phyloP scores from a whole-genome alignment of 2,113 vertebrate genomes.

The Gasterosteus aculeatus region DNA sequence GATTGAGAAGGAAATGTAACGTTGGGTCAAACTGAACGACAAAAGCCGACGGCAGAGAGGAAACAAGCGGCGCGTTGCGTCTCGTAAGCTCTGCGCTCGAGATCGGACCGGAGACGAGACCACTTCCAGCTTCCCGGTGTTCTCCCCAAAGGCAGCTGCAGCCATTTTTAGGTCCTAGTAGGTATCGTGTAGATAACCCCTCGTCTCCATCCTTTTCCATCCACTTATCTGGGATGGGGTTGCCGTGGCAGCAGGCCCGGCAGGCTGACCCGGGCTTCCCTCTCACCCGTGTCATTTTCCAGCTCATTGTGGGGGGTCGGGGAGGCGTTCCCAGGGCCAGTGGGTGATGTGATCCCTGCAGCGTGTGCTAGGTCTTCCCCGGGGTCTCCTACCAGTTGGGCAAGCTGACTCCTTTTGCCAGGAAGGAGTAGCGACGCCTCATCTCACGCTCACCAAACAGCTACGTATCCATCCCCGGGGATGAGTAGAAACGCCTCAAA shows the following conservation, averaged over 20 bases:
- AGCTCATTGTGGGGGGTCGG: too few relatives aligned
- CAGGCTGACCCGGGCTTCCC: too few relatives aligned
- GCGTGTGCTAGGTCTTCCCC: too few relatives aligned
- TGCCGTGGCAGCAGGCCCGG: too few relatives aligned
- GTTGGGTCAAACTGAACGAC: background rate
- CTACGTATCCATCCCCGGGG: background rate
- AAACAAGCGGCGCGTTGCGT: background rate
- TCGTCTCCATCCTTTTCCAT: background rate
- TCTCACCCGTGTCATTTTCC: too few relatives aligned
- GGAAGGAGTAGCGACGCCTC: background rate
- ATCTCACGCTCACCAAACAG: background rate
- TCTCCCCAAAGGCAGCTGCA: background rate
- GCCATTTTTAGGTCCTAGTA: background rate
- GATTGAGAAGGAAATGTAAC: background rate
- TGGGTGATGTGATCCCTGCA: too few relatives aligned
- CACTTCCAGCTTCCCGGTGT: background rate
- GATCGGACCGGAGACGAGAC: too few relatives aligned
- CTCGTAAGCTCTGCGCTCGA: too few relatives aligned
- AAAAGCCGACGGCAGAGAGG: background rate
- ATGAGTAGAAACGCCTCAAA: background rate
- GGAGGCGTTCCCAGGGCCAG: too few relatives aligned
- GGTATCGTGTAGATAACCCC: background rate
- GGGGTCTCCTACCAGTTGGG: too few relatives aligned
- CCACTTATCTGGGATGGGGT: too few relatives aligned
- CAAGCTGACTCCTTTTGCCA: too few relatives aligned